These are phyloP conservation scores for Cacatua alba DNA, from an alignment of 2,113 vertebrate species.

Conservation along the genomic window DNA sequence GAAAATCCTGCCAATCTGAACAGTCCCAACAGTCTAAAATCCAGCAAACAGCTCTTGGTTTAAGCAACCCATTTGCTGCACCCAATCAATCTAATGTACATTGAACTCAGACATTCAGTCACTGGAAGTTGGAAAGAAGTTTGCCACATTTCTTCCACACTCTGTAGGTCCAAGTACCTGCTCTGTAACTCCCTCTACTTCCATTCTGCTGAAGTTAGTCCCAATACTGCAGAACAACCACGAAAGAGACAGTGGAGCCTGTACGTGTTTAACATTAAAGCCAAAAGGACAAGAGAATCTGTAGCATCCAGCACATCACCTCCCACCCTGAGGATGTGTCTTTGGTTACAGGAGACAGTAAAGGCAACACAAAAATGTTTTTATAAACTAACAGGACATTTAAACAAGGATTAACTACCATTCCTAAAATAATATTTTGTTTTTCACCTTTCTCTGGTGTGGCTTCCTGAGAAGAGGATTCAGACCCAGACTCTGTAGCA, in stretches of 20 bases:
- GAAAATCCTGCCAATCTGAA: neutral
- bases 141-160: neutral
- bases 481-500: constrained; percentile 78
- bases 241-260: neutral
- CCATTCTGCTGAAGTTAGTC: neutral
- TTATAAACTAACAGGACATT: neutral
- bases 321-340: neutral
- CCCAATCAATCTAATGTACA: neutral
- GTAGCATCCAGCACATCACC: neutral
- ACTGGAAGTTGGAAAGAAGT: neutral
- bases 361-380: neutral
- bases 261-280: neutral
- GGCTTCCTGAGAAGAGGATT: constrained; percentile 88
- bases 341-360: neutral
- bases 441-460: constrained; percentile 91
- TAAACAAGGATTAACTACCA: neutral
- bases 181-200: neutral
- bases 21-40: neutral
- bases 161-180: neutral
- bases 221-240: neutral
- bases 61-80: neutral
- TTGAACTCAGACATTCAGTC: neutral
- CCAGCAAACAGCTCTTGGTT: neutral
- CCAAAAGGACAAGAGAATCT: neutral
- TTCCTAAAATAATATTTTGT: neutral